Base-by-base conservation (phyloP, 2,888 invertebrate genomes). In the Copidosoma aretas region DNA sequence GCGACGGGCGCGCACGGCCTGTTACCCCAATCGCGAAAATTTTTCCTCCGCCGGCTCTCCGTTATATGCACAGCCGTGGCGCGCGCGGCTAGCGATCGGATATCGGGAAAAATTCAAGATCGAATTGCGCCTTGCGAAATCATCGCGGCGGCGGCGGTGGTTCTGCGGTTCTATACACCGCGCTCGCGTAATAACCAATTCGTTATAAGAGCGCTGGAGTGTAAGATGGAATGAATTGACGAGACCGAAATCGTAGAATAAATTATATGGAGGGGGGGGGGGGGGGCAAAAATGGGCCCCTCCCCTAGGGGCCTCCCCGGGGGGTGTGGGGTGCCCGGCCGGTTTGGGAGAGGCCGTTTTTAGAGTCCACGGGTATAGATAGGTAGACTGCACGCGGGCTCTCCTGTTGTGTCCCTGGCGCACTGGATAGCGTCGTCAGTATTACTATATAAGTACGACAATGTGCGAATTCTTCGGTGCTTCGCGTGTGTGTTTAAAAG, bases 271-370 rank as follows among this genome's bases (percentile, higher is more conserved):
- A 24, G 32, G 10, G 10, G 21, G 17, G 22, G 41, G 21, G 24
- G n/a, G 10, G 14, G 21, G 51, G 32, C 3, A 64, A 65, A 66
- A 57, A 41, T 59, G 41, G 59, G 67, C 60, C 70, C 63, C 60
- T 67, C 24, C 67, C 32, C 60, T 64, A 63, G n/a, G n/a, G 41
- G 41, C 8, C 41, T 41, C 49, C 43, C 46, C 49, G 14, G 24
- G 58, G 15, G 41, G 32, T 49, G 10, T 39, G 56, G n/a, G n/a
- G 8, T 3, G 32, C 32, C 8, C 41, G 4, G 39, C 57, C 62
- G 59, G 51, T 62, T 68, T 64, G 62, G 59, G 65, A 71, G 53
- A 68, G 62, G 51, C 59, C 63, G 51, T 62, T 69, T 69, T 58
- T 54, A 53, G 19, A 53, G 51, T n/a, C 54, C 62, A 67, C 64